These are phyloP conservation scores for Talpa occidentalis DNA, from an alignment of 2,113 vertebrate species.

Conservation along the genomic window DNA sequence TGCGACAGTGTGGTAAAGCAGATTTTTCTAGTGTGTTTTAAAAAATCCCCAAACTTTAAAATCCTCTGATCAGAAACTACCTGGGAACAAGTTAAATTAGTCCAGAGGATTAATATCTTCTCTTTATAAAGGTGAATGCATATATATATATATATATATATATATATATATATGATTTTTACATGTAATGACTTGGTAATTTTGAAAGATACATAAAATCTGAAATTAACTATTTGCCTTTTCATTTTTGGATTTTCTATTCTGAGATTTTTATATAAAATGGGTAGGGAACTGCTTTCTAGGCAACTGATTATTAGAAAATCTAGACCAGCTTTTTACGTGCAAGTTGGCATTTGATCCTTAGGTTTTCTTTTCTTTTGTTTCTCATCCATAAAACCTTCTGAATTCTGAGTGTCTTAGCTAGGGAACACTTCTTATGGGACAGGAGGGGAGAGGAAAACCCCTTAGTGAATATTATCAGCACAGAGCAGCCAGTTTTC, in stretches of 20 bases:
- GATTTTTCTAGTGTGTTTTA: neutral
- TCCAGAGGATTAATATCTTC: neutral
- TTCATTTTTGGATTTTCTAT: neutral
- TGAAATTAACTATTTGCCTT: neutral
- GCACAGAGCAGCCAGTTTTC: constrained; percentile 77
- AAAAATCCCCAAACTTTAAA: constrained; percentile 8
- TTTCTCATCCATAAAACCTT: constrained; percentile 64
- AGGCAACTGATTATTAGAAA: constrained; percentile 21
- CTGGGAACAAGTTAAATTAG: constrained; percentile 37
- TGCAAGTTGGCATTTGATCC: constrained; percentile 50
- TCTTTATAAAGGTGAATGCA: neutral
- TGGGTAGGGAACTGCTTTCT: constrained; percentile 29
- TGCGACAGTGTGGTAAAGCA: neutral
- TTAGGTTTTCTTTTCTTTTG: constrained; percentile 49
- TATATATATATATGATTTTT: constrained; percentile 39
- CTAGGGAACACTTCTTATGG: constrained; percentile 71
- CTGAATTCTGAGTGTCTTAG: constrained; percentile 67
- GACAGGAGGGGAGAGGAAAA: constrained; percentile 47
- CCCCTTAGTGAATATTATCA: constrained; percentile 79
- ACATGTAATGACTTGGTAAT: neutral
- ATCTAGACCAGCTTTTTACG: constrained; percentile 48
- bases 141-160: too few species aligned
- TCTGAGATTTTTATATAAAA: constrained; percentile 35
- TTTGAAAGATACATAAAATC: constrained; percentile 20
- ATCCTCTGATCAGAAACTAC: constrained; percentile 4